These are phyloP conservation scores for Capitella teleta DNA, from an alignment of 1,140 invertebrate genomes.

Conservation along the genomic window DNA sequence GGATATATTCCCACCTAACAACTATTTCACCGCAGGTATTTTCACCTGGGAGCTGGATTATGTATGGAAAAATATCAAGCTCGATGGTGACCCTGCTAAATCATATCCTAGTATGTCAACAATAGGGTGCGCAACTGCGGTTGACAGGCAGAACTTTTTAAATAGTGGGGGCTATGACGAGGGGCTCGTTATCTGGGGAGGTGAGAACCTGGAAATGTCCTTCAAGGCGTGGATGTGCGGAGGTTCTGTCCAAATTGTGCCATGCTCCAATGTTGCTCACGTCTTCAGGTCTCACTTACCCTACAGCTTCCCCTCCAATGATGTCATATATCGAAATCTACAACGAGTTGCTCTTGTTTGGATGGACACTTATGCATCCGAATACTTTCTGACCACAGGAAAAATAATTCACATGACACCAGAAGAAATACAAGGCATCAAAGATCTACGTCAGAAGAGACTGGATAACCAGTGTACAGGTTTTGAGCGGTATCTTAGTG, in stretches of 20 bases:
- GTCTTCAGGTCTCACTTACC: constrained; percentile 52
- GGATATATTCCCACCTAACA: background rate
- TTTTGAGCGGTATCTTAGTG: no score
- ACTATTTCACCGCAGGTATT: background rate
- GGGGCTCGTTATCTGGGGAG: constrained; percentile 99
- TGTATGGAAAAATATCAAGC: no score
- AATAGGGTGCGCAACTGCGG: no score
- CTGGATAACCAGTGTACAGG: no score
- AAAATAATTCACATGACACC: no score
- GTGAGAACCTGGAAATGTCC: constrained; percentile 89
- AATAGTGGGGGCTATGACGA: no score
- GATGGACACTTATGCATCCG: no score
- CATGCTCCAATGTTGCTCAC: constrained; percentile 94
- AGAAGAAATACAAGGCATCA: no score
- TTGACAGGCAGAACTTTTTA: no score
- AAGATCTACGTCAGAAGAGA: no score
- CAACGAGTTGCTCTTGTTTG: no score
- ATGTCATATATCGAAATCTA: background rate
- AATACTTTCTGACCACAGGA: no score
- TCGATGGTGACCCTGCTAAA: background rate
- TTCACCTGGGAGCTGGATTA: constrained; percentile 9
- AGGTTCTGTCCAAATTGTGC: constrained; percentile 54
- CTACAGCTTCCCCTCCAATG: background rate
- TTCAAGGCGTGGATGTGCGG: constrained; percentile 91
- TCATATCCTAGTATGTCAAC: background rate